Base-by-base conservation (phyloP, 2,888 invertebrate species). In the Cecidostiba fungosa region DNA sequence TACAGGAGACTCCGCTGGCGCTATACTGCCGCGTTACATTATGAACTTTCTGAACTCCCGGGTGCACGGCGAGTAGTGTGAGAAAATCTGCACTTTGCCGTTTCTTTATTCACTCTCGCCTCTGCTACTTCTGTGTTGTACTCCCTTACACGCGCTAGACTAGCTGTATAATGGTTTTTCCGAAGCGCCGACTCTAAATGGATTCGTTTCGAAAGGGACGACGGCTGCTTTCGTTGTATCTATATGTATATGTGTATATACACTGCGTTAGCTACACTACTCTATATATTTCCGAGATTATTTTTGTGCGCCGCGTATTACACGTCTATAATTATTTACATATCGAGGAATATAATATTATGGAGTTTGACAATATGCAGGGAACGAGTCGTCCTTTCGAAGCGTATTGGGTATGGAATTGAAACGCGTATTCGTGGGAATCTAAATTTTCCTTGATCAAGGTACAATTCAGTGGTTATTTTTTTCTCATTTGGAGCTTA, bases 51-150 rank as follows among this genome's bases (percentile, higher is more conserved):
- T 74, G 73, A 80, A 72, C 69, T 77, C 39, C 26, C 16, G 29
- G 23, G 50, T 39, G 8, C 43, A 26, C 74, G 26, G 8, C 47
- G 43, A 36, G 14, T 66, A 78, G 82, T 78, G 82, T 85, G 85
- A 82, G 85, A 82, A 85, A 85, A 73, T 85, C 82, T 59, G 50
- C 82, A 32, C 50, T 73, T 81, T 59, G 66, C 62, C 73, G 2
- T 72, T 84, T 74, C 69, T 80, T 80, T 69, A 50, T 76, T 80
- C 70, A 54, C 66, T 36, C 72, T 39, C 2, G 26, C 54, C 12
- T 1, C 47, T 62, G 26, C 36, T 10, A 23, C 50, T 70, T 39
- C 4, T 14, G 4, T 32, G 14, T 39, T n/a, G 43, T 47, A 69
- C 36, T 19, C 8, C 69, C 26, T 32, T 43, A 1, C 3, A 3